Evolutionary conservation across 2,888 invertebrate species (phyloP), one percentile per base, ranked within the genome.

Genomic region (Nasonovia ribisnigri): DNA sequence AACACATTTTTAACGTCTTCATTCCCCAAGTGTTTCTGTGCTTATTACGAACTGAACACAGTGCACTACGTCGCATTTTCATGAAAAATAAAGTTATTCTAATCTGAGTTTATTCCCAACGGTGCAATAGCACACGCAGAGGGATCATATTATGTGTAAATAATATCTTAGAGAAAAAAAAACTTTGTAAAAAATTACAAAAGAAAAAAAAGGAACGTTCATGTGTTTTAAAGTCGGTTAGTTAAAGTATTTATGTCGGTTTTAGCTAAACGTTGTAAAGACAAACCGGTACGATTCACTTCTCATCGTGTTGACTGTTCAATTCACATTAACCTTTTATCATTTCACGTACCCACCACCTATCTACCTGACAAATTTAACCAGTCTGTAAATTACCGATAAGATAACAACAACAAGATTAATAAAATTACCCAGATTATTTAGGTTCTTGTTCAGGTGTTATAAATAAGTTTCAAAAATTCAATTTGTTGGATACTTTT

Each of bases 1-100:
- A 93, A 86, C 93, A 93, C 93, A 93, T 93, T 93, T 90, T 93
- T 26, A 93, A 86, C 86, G 93, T 93, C n/a, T 86, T 90, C 93
- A 93, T 90, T 48, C 90, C 86, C 86, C 84, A 93, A 51, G 42
- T 90, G 1, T 90, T 90, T 48, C 46, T 60, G 48, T 36, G 90
- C 46, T 86, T 86, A 42, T 90, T 93, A 60, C 86, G 84, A 6
- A 86, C 48, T 20, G 57, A 16, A 48, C 36, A 60, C 29, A 84
- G 36, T n/a, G 20, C 60, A 26, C 86, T 86, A 11, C 48, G 29
- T 48, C 46, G 16, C 90, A 90, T 90, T 57, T 86, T 90, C 57
- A 84, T 24, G 46, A 54, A 46, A 77, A 84, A 84, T 46, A 86
- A 54, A 43, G 57, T 24, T 77, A 43, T 42, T n/a, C 42, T 29